Conservation (phyloP, 2,113 vertebrate genomes). For the Heterotis niloticus region DNA sequence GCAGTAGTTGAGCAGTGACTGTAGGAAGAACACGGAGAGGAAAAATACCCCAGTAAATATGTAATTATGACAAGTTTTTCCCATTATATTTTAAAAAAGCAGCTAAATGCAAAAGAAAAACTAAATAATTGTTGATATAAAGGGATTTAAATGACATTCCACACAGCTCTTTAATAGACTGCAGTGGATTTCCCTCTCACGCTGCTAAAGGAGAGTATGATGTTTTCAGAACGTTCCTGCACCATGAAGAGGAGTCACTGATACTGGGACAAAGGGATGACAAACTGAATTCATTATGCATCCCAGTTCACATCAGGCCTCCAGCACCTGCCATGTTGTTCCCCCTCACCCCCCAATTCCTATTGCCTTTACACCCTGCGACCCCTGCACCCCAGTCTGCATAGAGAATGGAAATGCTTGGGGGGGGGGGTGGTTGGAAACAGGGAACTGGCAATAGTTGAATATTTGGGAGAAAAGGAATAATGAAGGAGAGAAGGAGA, state of each 20-base stretch:
- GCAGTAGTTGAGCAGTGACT: no score
- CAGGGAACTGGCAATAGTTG: no score
- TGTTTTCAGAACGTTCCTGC: neutral
- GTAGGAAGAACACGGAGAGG: no score
- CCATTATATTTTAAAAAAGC: no score
- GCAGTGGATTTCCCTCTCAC: neutral
- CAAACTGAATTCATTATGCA: conserved; percentile 21
- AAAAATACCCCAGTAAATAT: no score
- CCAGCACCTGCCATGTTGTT: conserved; percentile 9
- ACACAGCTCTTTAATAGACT: neutral
- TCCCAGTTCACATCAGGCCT: conserved; percentile 16
- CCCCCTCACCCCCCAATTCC: conserved; percentile 8
- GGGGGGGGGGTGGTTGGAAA: neutral
- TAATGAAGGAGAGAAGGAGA: no score
- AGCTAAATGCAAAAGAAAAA: no score
- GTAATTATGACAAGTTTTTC: no score
- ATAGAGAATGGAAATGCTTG: conserved; percentile 5
- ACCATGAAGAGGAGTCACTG: neutral
- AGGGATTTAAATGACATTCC: neutral
- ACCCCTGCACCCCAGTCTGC: conserved; percentile 16
- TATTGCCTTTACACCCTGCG: conserved; percentile 1
- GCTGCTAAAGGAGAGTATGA: conserved; percentile 12
- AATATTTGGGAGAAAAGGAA: no score
- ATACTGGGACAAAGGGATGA: conserved; percentile 15
- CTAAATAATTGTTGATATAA: neutral